Conservation (phyloP, 2,888 invertebrate genomes). For the Troides aeacus region DNA sequence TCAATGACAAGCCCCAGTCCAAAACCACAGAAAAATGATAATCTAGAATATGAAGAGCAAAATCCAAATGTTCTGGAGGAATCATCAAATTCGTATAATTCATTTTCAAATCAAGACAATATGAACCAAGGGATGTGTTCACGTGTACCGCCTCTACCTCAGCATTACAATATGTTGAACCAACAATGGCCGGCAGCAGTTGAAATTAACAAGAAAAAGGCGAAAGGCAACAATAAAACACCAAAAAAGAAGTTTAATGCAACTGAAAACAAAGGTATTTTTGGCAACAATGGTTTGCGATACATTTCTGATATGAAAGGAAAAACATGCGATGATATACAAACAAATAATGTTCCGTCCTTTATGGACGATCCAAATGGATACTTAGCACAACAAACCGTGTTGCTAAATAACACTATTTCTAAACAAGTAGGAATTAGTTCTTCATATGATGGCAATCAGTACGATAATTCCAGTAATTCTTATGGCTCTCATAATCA, state of each 20-base stretch:
- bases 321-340: conserved; percentile 68
- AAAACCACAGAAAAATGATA: conserved; percentile 62
- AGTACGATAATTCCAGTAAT: conserved; percentile 52
- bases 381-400: conserved; percentile 94
- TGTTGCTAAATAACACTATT: conserved; percentile 90
- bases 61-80: conserved; percentile 64
- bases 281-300: conserved; percentile 60
- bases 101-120: conserved; percentile 57
- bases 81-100: conserved; percentile 54
- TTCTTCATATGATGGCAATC: conserved; percentile 56
- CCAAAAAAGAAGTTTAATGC: conserved; percentile 72
- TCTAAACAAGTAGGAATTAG: conserved; percentile 81
- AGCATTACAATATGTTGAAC: conserved; percentile 77
- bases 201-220: conserved; percentile 74
- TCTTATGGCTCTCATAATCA: conserved; percentile 52
- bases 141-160: conserved; percentile 86
- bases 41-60: conserved; percentile 61
- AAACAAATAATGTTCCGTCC: conserved; percentile 84
- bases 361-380: conserved; percentile 96
- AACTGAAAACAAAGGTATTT: conserved; percentile 57
- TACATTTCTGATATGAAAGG: conserved; percentile 61
- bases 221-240: conserved; percentile 78
- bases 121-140: conserved; percentile 81
- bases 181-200: conserved; percentile 68
- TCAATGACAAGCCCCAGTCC: conserved; percentile 57